Conservation (phyloP, 2,797 vertebrate species). For the Sebastes vulpes region DNA sequence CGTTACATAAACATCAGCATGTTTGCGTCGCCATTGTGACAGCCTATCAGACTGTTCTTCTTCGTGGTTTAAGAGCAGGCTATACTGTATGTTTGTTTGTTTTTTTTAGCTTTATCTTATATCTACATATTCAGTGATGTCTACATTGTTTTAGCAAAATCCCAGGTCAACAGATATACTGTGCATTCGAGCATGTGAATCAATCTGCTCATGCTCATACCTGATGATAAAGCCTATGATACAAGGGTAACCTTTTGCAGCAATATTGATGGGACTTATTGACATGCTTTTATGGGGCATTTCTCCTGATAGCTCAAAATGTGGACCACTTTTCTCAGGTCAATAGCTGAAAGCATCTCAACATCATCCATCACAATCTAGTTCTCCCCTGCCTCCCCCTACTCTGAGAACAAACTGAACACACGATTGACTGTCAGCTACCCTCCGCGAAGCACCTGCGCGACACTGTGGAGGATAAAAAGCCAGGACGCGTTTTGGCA, state of each 20-base stretch:
- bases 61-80: background rate
- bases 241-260: slow-evolving; percentile 42
- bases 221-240: slow-evolving; percentile 7
- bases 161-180: background rate
- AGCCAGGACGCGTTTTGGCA: slow-evolving; percentile 28
- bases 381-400: slow-evolving; percentile 43
- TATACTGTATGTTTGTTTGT: background rate
- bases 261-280: slow-evolving; percentile 43
- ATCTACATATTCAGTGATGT: background rate
- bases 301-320: slow-evolving; percentile 59
- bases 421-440: slow-evolving; percentile 74
- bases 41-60: background rate
- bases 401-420: slow-evolving; percentile 42
- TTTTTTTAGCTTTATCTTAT: background rate
- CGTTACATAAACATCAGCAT: too few relatives aligned
- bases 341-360: slow-evolving; percentile 68
- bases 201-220: slow-evolving; percentile 17
- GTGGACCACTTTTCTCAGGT: slow-evolving; percentile 54
- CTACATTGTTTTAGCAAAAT: background rate
- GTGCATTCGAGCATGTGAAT: slow-evolving; percentile 25
- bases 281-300: slow-evolving; percentile 58
- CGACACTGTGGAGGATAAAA: slow-evolving; percentile 36
- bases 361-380: slow-evolving; percentile 69
- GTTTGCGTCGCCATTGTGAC: background rate
- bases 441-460: slow-evolving; percentile 54